phyloP scores from a whole-genome alignment of 2,888 invertebrate species.

The Poecilus cupreus region DNA sequence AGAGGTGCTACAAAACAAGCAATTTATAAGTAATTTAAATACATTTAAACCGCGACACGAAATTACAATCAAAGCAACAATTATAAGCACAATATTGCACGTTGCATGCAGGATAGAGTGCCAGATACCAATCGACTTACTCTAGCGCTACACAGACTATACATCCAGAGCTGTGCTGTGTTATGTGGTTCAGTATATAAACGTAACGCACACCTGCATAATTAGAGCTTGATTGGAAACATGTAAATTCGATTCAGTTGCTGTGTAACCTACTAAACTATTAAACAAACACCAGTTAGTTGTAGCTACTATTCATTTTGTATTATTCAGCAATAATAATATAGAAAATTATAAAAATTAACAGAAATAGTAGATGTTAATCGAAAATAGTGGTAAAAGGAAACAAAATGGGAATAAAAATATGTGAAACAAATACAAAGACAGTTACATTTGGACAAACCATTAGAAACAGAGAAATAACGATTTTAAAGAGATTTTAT shows the following conservation, averaged over 20 bases:
- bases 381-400: too few relatives aligned
- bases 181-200: neutral
- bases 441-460: too few relatives aligned
- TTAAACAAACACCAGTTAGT: neutral
- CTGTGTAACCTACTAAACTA: constrained; percentile 1
- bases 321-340: neutral
- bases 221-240: neutral
- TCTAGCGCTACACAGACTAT: too few relatives aligned
- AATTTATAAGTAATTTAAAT: neutral
- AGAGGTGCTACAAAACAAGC: neutral
- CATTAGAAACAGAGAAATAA: too few relatives aligned
- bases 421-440: too few relatives aligned
- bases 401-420: too few relatives aligned
- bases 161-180: neutral
- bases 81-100: neutral
- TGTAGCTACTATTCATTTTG: neutral
- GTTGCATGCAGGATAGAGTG: too few relatives aligned
- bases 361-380: too few relatives aligned
- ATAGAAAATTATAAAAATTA: too few relatives aligned
- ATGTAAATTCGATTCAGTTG: neutral
- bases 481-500: too few relatives aligned
- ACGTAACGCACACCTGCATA: neutral
- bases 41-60: neutral
- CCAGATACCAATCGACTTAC: too few relatives aligned
- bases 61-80: neutral